These are phyloP conservation scores for Opisthograptis luteolata DNA, from an alignment of 2,888 invertebrate genomes.

Conservation along the genomic window DNA sequence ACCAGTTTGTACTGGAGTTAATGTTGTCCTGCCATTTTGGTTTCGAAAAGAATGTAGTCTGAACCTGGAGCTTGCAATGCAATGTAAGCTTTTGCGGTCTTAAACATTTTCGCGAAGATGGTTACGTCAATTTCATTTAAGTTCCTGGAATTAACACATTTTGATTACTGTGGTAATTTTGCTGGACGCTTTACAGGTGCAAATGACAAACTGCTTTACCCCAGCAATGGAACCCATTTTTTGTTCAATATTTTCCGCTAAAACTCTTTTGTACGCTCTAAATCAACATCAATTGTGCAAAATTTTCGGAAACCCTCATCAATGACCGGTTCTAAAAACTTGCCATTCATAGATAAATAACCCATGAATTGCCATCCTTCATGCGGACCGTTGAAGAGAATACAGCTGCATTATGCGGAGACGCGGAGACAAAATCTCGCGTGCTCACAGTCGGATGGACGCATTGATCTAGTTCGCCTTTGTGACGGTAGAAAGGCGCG, in stretches of 20 bases:
- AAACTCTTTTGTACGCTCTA: conserved; percentile 35
- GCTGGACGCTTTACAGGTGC: too few relatives aligned
- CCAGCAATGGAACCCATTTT: not conserved
- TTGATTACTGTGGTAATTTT: too few relatives aligned
- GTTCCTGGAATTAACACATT: too few relatives aligned
- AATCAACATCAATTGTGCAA: conserved; percentile 57
- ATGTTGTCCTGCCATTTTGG: too few relatives aligned
- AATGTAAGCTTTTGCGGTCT: too few relatives aligned
- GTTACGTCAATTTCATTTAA: too few relatives aligned
- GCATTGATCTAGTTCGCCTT: conserved; percentile 61
- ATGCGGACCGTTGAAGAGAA: conserved; percentile 25
- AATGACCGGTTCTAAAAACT: conserved; percentile 47
- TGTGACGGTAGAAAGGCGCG: conserved; percentile 60
- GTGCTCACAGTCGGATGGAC: conserved; percentile 55
- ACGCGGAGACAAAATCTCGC: conserved; percentile 55
- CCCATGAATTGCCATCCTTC: conserved; percentile 41
- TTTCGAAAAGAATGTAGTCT: too few relatives aligned
- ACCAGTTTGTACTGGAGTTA: too few relatives aligned
- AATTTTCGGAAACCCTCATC: conserved; percentile 43
- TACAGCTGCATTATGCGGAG: conserved; percentile 47
- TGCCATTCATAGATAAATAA: conserved; percentile 48
- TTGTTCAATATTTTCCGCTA: conserved; percentile 2
- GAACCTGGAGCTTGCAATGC: too few relatives aligned
- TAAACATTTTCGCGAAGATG: too few relatives aligned
- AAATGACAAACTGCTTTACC: too few relatives aligned